Evolutionary conservation across 1,140 invertebrate species (phyloP).

Genomic region (Hylyphantes graminicola): DNA sequence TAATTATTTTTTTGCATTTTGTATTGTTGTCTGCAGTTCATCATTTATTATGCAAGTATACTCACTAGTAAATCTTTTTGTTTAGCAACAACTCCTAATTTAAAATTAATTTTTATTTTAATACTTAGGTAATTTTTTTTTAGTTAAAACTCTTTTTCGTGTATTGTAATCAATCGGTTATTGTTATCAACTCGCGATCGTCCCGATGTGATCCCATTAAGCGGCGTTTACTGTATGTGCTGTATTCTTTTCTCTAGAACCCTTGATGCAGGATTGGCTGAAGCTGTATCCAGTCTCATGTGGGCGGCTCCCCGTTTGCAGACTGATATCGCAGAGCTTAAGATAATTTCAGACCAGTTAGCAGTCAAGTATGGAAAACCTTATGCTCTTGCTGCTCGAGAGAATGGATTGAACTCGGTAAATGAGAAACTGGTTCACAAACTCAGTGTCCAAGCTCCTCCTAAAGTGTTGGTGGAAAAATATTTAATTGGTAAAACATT

Average conservation of each 20-base stretch:
- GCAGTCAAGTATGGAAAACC: slow-evolving; percentile 93
- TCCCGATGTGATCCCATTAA: too few relatives aligned
- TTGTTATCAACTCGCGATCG: too few relatives aligned
- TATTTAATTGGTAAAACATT: slow-evolving; percentile 77
- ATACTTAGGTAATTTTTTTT: too few relatives aligned
- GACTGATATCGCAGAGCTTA: slow-evolving; percentile 76
- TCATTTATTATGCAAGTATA: too few relatives aligned
- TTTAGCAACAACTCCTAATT: too few relatives aligned
- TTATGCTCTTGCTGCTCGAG: slow-evolving; percentile 86
- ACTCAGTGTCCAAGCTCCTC: slow-evolving; percentile 93
- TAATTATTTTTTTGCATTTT: too few relatives aligned
- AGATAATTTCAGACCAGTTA: slow-evolving; percentile 90
- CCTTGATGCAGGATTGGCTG: slow-evolving; percentile 92
- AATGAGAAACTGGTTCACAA: slow-evolving; percentile 97
- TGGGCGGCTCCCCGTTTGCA: slow-evolving; percentile 91
- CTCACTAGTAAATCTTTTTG: too few relatives aligned
- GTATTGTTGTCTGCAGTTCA: too few relatives aligned
- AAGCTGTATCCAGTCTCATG: slow-evolving; percentile 94
- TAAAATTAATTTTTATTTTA: too few relatives aligned
- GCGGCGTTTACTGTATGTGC: too few relatives aligned
- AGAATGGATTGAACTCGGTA: slow-evolving; percentile 82
- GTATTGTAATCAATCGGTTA: too few relatives aligned
- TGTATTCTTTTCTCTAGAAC: slow-evolving; percentile 72
- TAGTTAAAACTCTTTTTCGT: too few relatives aligned
- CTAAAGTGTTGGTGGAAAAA: slow-evolving; percentile 94